Conservation (phyloP, 2,888 invertebrate genomes). For the Baccha elongata region DNA sequence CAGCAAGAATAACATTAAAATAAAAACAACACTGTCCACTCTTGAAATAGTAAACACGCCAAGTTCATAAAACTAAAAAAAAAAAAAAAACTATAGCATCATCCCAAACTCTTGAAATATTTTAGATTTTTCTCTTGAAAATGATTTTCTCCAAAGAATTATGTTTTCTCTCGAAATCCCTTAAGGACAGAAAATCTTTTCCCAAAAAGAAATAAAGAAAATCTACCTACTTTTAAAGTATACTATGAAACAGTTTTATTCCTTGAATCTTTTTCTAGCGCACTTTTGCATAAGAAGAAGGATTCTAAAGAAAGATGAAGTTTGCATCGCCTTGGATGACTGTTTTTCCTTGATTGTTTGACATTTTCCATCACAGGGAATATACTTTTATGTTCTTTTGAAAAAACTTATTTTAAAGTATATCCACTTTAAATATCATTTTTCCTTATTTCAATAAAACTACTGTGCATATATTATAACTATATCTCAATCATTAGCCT, state of each 20-base stretch:
- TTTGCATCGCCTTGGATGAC: not conserved
- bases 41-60: conserved; percentile 24
- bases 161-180: not conserved
- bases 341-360: conserved; percentile 10
- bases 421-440: conserved; percentile 21
- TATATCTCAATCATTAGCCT: conserved; percentile 16
- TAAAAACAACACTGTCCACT: not conserved
- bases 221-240: conserved; percentile 30
- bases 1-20: not conserved
- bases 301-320: conserved; percentile 10
- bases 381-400: conserved; percentile 10
- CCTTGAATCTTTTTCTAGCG: conserved; percentile 24
- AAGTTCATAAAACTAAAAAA: conserved; percentile 16
- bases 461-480: no score
- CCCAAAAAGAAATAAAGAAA: conserved; percentile 13
- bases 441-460: conserved; percentile 28
- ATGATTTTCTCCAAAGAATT: not conserved
- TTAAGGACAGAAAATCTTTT: conserved; percentile 8
- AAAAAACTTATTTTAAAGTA: conserved; percentile 18
- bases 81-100: conserved; percentile 9
- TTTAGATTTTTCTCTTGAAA: not conserved
- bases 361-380: conserved; percentile 23
- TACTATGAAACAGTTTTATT: conserved; percentile 50
- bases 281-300: conserved; percentile 4
- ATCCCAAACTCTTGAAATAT: not conserved